These are phyloP conservation scores for Hestina assimilis DNA, from an alignment of 1,140 invertebrate genomes.

Conservation along the genomic window DNA sequence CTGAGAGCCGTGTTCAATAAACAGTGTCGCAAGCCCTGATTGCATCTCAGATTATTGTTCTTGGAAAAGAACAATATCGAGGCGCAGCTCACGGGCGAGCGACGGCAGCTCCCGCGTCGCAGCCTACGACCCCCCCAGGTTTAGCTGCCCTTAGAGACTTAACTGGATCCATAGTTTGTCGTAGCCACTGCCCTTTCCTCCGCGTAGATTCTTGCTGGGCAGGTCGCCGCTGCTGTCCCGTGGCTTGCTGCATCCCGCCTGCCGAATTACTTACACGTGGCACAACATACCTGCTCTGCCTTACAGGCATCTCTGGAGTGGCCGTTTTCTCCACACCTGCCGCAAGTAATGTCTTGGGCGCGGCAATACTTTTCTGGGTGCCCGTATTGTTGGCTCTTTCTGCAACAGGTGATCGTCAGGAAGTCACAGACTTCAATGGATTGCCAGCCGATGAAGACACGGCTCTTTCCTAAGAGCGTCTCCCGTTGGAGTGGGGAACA, in stretches of 20 bases:
- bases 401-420: conserved; percentile 28
- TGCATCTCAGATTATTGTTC: too few relatives aligned
- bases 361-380: conserved; percentile 36
- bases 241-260: conserved; percentile 1
- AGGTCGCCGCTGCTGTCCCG: conserved; percentile 11
- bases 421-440: conserved; percentile 11
- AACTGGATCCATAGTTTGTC: conserved; percentile 12
- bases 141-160: too few relatives aligned
- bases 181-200: not conserved
- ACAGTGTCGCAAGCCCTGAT: too few relatives aligned
- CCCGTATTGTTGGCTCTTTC: conserved; percentile 36
- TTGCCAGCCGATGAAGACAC: conserved; percentile 25
- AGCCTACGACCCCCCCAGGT: not conserved
- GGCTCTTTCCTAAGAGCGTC: too few relatives aligned
- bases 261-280: conserved; percentile 22
- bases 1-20: too few relatives aligned
- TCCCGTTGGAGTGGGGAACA: too few relatives aligned
- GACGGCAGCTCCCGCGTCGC: conserved; percentile 11
- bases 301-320: conserved; percentile 23
- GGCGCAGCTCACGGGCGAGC: not conserved
- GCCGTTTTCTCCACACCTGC: conserved; percentile 25
- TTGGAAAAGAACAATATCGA: conserved; percentile 17
- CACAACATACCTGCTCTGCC: conserved; percentile 13
- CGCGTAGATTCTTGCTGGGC: conserved; percentile 17
- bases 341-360: conserved; percentile 8